A percentile compares a stretch with the other conserved stretches of the same genome.
Evolutionary conservation across 1,140 invertebrate genomes (phyloP).

Genomic region (Galendromus occidentalis): DNA sequence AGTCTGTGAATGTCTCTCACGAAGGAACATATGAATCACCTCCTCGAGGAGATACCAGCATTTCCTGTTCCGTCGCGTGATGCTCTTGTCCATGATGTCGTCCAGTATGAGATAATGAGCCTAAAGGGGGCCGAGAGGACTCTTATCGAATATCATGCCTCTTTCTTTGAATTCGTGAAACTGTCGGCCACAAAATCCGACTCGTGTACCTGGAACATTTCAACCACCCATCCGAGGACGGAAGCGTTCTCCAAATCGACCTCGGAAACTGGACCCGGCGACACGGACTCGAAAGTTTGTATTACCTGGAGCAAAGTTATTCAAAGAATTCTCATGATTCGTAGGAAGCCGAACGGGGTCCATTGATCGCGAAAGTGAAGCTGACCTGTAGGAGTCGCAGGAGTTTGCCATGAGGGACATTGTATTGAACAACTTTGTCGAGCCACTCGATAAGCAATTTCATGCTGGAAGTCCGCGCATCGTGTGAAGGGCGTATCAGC

Average conservation of each 20-base stretch:
- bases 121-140: background rate
- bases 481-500: background rate
- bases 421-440: background rate
- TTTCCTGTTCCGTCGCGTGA: background rate
- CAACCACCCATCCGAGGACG: background rate
- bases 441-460: background rate
- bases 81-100: constrained; percentile 7
- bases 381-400: background rate
- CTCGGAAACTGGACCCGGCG: background rate
- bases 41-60: background rate
- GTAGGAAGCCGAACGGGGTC: too few species aligned
- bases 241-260: background rate
- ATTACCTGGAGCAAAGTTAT: background rate
- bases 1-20: too few species aligned
- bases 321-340: too few species aligned
- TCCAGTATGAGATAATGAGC: background rate
- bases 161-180: too few species aligned
- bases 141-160: too few species aligned
- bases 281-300: background rate
- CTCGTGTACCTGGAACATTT: background rate
- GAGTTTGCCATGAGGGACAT: background rate
- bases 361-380: too few species aligned
- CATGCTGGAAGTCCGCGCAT: background rate
- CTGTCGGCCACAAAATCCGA: background rate
- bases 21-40: background rate